These are phyloP conservation scores for Microcebus tavaratra DNA, from an alignment of 2,113 vertebrate species.

Conservation along the genomic window DNA sequence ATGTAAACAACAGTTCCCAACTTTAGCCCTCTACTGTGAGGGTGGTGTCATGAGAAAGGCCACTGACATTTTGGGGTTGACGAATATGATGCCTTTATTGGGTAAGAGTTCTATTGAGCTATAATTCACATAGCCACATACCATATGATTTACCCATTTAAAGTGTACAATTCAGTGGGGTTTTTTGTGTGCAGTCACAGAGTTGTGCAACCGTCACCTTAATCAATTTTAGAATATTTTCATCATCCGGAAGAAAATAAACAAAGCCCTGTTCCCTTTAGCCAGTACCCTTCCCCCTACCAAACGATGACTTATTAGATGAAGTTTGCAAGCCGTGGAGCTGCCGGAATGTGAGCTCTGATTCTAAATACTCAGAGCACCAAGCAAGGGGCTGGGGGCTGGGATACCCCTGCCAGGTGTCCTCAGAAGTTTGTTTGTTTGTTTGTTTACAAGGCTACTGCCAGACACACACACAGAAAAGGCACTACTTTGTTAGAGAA, in stretches of 20 bases:
- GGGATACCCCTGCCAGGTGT: background rate
- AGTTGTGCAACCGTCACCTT: background rate
- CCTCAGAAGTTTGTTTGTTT: background rate
- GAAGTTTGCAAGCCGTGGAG: too few species aligned
- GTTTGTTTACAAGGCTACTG: background rate
- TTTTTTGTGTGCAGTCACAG: background rate
- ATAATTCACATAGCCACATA: background rate
- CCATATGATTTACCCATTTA: rapidly evolving
- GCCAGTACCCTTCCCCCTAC: rapidly evolving
- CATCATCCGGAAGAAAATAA: too few species aligned
- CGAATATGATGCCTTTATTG: background rate
- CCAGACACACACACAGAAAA: background rate
- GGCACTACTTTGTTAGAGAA: background rate
- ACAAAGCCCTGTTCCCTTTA: background rate
- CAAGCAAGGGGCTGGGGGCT: rapidly evolving
- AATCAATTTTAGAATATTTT: background rate
- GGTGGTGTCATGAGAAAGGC: background rate
- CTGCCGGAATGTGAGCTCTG: background rate
- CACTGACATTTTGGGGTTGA: background rate
- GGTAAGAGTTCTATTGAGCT: background rate
- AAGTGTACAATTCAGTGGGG: background rate
- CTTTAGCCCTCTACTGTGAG: background rate
- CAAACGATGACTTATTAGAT: background rate
- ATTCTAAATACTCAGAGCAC: background rate
- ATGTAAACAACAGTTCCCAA: background rate